phyloP scores from a whole-genome alignment of 2,113 vertebrate species.

The Sardina pilchardus region DNA sequence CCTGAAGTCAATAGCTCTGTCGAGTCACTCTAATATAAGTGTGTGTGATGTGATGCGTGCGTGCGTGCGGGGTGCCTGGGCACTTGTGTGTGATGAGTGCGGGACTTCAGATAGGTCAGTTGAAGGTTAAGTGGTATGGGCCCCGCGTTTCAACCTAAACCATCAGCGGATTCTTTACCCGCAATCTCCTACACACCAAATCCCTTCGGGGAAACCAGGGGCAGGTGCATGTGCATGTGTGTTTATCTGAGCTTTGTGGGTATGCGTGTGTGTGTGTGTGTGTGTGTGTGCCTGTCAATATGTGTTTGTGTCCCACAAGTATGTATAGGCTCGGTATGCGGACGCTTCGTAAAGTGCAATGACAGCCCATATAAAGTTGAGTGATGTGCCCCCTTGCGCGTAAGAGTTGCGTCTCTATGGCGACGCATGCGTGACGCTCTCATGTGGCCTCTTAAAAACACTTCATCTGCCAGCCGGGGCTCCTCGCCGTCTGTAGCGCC shows the following conservation, averaged over 20 bases:
- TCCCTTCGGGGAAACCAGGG: neutral
- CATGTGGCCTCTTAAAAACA: conserved; percentile 28
- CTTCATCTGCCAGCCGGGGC: conserved; percentile 45
- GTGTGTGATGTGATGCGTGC: neutral
- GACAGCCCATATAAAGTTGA: conserved; percentile 41
- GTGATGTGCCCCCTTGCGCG: conserved; percentile 13
- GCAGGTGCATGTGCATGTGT: neutral
- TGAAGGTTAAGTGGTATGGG: conserved; percentile 3
- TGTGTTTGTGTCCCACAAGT: conserved; percentile 1
- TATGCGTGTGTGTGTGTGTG: conserved; percentile 19
- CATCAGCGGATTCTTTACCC: neutral
- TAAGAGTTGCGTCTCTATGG: neutral
- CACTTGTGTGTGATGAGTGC: neutral
- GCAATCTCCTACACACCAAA: neutral
- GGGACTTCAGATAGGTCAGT: neutral
- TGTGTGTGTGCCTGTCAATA: conserved; percentile 25
- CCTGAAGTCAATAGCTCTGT: conserved; percentile 3
- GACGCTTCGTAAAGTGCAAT: conserved; percentile 19
- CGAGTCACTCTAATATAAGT: neutral
- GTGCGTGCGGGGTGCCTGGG: neutral
- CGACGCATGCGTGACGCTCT: conserved; percentile 25
- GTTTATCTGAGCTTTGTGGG: neutral
- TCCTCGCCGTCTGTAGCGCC: conserved; percentile 12
- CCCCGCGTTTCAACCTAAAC: neutral
- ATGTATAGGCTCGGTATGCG: neutral